Evolutionary conservation across 2,888 invertebrate genomes (phyloP).

Genomic region (Pterobdella sp.): DNA sequence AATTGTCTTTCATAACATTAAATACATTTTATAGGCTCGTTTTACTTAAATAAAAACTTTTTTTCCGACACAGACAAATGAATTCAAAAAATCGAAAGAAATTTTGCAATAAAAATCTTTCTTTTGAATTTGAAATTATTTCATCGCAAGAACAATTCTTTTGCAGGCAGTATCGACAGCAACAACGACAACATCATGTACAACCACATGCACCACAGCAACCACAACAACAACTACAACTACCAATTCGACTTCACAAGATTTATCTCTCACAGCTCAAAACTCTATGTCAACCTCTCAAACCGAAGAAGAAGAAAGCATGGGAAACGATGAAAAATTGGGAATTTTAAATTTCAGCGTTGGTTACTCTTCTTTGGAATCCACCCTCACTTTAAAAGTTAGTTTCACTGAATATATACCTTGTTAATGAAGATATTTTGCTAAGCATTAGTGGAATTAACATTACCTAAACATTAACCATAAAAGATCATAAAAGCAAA

Average conservation of each 20-base stretch:
- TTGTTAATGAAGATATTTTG: too few relatives aligned
- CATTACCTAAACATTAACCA: background rate
- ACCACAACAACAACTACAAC: background rate
- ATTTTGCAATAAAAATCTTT: too few relatives aligned
- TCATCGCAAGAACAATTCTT: too few relatives aligned
- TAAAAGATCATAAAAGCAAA: conserved; percentile 43
- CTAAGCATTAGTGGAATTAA: too few relatives aligned
- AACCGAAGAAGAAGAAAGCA: conserved; percentile 21
- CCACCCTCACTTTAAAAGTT: conserved; percentile 45
- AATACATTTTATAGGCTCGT: too few relatives aligned
- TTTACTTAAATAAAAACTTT: too few relatives aligned
- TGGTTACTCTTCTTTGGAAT: conserved; percentile 47
- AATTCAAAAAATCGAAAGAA: too few relatives aligned
- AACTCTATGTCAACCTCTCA: background rate
- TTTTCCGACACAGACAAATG: too few relatives aligned
- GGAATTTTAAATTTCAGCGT: conserved; percentile 46
- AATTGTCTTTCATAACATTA: too few relatives aligned
- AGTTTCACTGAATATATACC: too few relatives aligned
- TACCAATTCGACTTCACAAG: background rate
- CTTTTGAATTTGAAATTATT: too few relatives aligned
- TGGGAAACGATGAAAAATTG: conserved; percentile 34
- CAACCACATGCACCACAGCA: background rate
- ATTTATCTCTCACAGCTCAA: background rate
- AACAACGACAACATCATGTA: background rate
- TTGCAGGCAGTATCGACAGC: background rate